These are phyloP conservation scores for Poeciliopsis paucimaculata DNA, from an alignment of 2,797 vertebrate genomes.

Conservation along the genomic window DNA sequence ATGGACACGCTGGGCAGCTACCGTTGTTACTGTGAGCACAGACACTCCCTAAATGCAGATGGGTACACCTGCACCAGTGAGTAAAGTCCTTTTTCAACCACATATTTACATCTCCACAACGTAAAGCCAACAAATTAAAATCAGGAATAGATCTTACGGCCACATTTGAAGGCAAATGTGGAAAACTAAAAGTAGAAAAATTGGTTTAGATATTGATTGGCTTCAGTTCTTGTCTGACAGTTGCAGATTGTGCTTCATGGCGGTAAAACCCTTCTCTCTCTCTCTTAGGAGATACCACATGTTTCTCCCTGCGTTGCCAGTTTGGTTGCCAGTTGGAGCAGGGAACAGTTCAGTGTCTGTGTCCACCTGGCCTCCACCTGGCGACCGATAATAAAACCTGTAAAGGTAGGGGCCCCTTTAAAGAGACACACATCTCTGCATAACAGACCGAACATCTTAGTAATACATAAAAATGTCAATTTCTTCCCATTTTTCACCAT, in stretches of 20 bases:
- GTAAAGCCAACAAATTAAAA: background rate
- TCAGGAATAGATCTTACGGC: background rate
- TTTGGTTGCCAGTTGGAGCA: constrained; percentile 76
- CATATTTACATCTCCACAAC: background rate
- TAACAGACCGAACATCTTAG: background rate
- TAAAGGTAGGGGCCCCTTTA: constrained; percentile 68
- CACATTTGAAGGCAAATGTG: background rate
- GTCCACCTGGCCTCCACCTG: constrained; percentile 77
- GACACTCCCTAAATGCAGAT: constrained; percentile 70
- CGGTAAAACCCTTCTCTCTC: constrained; percentile 42
- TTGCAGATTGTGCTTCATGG: constrained; percentile 14
- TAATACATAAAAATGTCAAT: background rate
- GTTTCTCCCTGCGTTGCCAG: constrained; percentile 73
- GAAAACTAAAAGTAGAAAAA: background rate
- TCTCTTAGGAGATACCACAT: constrained; percentile 71
- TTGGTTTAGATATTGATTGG: background rate
- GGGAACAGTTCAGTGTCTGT: constrained; percentile 65
- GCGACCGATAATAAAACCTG: constrained; percentile 77
- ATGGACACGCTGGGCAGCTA: constrained; percentile 80
- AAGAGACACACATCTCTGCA: constrained; percentile 17
- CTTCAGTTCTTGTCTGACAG: background rate
- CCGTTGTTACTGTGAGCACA: constrained; percentile 78
- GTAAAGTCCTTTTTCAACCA: constrained; percentile 46
- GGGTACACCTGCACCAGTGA: constrained; percentile 77
- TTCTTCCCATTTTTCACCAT: background rate